Conservation (phyloP, 2,113 vertebrate genomes). For the Mus musculus region DNA sequence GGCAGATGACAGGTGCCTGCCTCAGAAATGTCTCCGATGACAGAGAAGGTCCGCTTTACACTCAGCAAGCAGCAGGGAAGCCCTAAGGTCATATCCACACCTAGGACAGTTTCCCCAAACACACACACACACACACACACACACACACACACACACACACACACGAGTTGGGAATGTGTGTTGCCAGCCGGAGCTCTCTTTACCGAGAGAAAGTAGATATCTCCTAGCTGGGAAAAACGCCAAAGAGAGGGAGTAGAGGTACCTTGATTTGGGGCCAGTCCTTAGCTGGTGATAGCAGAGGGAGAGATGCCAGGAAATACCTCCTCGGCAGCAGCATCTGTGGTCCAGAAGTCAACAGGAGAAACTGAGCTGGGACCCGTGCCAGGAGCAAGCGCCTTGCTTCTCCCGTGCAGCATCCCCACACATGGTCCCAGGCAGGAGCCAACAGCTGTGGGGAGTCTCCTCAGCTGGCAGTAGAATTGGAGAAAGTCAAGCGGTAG, state of each 20-base stretch:
- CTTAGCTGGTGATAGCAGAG: slow-evolving; percentile 16
- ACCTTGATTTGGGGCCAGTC: slow-evolving; percentile 67
- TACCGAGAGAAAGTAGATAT: slow-evolving; percentile 15
- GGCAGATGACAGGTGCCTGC: slow-evolving; percentile 72
- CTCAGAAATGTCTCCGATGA: slow-evolving; percentile 52
- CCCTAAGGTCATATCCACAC: neutral
- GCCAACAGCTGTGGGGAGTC: slow-evolving; percentile 57
- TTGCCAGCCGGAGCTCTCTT: slow-evolving; percentile 5
- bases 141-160: neutral
- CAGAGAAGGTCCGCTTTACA: neutral
- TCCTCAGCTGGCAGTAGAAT: slow-evolving; percentile 47
- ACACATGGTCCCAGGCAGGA: slow-evolving; percentile 64
- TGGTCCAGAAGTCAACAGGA: slow-evolving; percentile 69
- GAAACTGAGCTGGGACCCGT: slow-evolving; percentile 63
- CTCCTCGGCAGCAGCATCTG: slow-evolving; percentile 65
- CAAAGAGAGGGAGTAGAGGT: neutral
- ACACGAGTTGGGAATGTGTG: neutral
- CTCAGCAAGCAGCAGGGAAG: neutral
- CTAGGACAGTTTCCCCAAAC: neutral
- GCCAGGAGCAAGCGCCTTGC: slow-evolving; percentile 54
- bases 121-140: slow-evolving; percentile 28
- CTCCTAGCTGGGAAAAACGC: neutral
- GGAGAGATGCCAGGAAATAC: slow-evolving; percentile 19
- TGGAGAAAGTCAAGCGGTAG: slow-evolving; percentile 15
- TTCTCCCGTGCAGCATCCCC: slow-evolving; percentile 41